These are phyloP conservation scores for Cyclina sinensis DNA, from an alignment of 1,140 invertebrate species.

Conservation along the genomic window DNA sequence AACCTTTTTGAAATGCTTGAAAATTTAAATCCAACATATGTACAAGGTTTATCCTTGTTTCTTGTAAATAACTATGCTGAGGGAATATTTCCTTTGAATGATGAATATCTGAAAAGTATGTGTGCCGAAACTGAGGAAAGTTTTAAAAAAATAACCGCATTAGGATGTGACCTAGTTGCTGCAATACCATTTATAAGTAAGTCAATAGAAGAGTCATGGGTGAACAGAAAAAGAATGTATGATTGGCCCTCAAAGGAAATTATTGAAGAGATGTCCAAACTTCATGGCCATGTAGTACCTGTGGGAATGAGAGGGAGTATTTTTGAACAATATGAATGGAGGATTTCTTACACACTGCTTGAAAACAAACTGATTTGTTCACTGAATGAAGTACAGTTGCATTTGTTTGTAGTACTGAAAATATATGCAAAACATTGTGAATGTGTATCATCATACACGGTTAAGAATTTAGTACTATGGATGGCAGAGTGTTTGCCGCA, in stretches of 20 bases:
- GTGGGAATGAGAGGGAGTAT: background rate
- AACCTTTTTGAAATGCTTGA: no score
- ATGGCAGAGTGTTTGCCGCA: background rate
- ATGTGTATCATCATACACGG: no score
- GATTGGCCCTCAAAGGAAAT: background rate
- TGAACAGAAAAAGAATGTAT: background rate
- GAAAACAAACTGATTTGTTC: background rate
- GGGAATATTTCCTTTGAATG: no score
- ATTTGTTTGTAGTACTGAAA: background rate
- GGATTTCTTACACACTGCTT: background rate
- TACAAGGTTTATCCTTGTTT: no score
- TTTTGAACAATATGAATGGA: background rate
- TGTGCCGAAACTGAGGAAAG: no score
- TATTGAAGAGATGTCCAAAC: background rate
- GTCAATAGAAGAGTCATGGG: background rate
- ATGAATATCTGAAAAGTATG: no score
- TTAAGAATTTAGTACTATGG: background rate
- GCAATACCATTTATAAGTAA: no score
- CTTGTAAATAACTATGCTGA: no score
- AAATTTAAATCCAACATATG: no score
- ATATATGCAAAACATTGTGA: background rate
- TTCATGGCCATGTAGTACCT: background rate
- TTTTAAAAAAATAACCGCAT: no score
- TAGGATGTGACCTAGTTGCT: no score
- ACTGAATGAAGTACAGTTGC: background rate